These are phyloP conservation scores for Leptopilina syphax DNA, from an alignment of 2,888 invertebrate genomes.

Conservation along the genomic window DNA sequence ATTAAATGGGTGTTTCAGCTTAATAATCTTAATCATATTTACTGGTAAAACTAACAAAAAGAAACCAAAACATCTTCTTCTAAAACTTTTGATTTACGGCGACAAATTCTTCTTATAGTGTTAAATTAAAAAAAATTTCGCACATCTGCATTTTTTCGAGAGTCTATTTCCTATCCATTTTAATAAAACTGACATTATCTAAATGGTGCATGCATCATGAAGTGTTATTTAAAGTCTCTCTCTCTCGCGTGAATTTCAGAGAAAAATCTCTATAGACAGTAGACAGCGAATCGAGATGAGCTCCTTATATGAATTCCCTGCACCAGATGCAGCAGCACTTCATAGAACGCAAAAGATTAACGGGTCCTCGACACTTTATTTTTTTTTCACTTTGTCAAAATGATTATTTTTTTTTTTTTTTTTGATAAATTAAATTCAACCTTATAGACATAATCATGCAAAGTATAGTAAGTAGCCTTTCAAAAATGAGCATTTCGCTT, in stretches of 20 bases:
- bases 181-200: neutral
- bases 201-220: neutral
- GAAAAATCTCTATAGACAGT: neutral
- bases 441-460: slow-evolving; percentile 2
- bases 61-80: too few species aligned
- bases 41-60: too few species aligned
- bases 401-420: too few species aligned
- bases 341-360: slow-evolving; percentile 21
- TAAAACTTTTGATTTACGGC: too few species aligned
- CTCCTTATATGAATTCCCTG: slow-evolving; percentile 2
- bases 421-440: slow-evolving; percentile 4
- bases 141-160: neutral
- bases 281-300: slow-evolving; percentile 33
- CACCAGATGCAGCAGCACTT: slow-evolving; percentile 10
- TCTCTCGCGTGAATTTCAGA: too few species aligned
- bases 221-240: too few species aligned
- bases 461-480: neutral
- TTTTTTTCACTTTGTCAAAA: neutral
- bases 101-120: too few species aligned
- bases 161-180: neutral
- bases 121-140: too few species aligned
- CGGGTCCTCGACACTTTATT: slow-evolving; percentile 12
- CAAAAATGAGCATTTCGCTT: neutral
- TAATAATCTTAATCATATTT: too few species aligned
- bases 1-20: too few species aligned